These are phyloP conservation scores for Alexandromys fortis DNA, from an alignment of 2,113 vertebrate species.

Conservation along the genomic window DNA sequence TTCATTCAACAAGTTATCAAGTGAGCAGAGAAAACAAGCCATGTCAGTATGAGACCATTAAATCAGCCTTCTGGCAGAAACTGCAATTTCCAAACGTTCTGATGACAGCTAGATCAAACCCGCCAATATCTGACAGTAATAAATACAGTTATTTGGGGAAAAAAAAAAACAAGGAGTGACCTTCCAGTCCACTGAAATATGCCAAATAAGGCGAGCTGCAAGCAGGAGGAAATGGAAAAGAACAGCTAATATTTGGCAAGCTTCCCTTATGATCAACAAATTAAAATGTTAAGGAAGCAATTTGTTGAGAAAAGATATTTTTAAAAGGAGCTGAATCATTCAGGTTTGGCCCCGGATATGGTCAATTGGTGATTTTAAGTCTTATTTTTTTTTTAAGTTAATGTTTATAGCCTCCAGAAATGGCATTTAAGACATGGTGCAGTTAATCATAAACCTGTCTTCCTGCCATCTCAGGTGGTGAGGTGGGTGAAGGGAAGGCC, in stretches of 20 bases:
- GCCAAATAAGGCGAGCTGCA: slow-evolving; percentile 79
- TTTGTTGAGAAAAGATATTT: slow-evolving; percentile 83
- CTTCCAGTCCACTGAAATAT: slow-evolving; percentile 77
- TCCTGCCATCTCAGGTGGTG: slow-evolving; percentile 31
- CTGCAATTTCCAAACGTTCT: slow-evolving; percentile 69
- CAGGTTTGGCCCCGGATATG: slow-evolving; percentile 79
- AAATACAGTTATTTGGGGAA: slow-evolving; percentile 80
- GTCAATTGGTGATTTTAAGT: slow-evolving; percentile 75
- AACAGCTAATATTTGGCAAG: slow-evolving; percentile 82
- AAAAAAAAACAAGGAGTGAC: slow-evolving; percentile 80
- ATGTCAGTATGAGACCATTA: slow-evolving; percentile 76
- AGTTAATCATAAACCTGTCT: slow-evolving; percentile 61
- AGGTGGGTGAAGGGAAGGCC: neutral
- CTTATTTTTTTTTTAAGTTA: slow-evolving; percentile 73
- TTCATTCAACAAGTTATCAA: slow-evolving; percentile 75
- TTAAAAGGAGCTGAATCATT: slow-evolving; percentile 80
- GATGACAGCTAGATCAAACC: slow-evolving; percentile 82
- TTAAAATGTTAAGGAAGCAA: slow-evolving; percentile 83
- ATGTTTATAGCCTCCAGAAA: slow-evolving; percentile 69
- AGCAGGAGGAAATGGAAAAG: slow-evolving; percentile 82
- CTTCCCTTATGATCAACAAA: slow-evolving; percentile 83
- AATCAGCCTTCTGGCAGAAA: slow-evolving; percentile 77
- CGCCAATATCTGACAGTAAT: slow-evolving; percentile 81
- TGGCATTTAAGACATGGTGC: slow-evolving; percentile 9
- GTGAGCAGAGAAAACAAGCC: slow-evolving; percentile 66